Conservation (phyloP, 2,888 invertebrate genomes). For the Lottia scabra region DNA sequence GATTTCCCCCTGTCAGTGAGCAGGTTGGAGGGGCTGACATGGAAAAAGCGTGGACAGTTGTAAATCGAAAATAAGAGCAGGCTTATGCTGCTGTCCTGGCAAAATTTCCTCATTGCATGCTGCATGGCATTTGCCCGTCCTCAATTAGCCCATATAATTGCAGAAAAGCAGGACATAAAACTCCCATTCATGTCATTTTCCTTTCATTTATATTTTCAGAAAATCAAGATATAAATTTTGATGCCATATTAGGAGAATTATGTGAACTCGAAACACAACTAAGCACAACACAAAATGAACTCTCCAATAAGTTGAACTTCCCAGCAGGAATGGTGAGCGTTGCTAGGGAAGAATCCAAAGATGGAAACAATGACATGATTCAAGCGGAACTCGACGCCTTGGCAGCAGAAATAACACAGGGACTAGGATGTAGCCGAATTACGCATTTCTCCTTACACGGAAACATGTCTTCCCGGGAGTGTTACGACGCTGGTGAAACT, state of each 20-base stretch:
- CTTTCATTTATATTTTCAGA: conserved; percentile 73
- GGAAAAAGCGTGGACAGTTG: too few relatives aligned
- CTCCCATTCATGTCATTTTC: too few relatives aligned
- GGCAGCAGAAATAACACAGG: conserved; percentile 57
- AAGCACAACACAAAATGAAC: conserved; percentile 71
- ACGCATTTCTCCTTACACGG: conserved; percentile 16
- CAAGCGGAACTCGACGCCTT: conserved; percentile 59
- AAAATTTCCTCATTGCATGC: too few relatives aligned
- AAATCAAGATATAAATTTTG: conserved; percentile 95
- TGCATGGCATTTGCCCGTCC: too few relatives aligned
- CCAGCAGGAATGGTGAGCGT: conserved; percentile 20
- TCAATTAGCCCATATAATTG: too few relatives aligned
- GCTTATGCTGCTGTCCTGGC: too few relatives aligned
- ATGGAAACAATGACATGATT: conserved; percentile 48
- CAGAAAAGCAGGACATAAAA: too few relatives aligned
- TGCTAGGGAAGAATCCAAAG: conserved; percentile 16
- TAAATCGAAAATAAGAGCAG: too few relatives aligned
- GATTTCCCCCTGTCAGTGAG: too few relatives aligned
- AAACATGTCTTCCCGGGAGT: conserved; percentile 17
- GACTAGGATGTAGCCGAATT: conserved; percentile 46
- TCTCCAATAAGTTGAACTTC: conserved; percentile 33
- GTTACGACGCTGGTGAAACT: conserved; percentile 89
- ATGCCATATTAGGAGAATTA: conserved; percentile 95
- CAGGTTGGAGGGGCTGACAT: too few relatives aligned
- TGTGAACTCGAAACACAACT: conserved; percentile 84